phyloP scores from a whole-genome alignment of 2,797 vertebrate genomes.

The Eupleurogrammus muticus region DNA sequence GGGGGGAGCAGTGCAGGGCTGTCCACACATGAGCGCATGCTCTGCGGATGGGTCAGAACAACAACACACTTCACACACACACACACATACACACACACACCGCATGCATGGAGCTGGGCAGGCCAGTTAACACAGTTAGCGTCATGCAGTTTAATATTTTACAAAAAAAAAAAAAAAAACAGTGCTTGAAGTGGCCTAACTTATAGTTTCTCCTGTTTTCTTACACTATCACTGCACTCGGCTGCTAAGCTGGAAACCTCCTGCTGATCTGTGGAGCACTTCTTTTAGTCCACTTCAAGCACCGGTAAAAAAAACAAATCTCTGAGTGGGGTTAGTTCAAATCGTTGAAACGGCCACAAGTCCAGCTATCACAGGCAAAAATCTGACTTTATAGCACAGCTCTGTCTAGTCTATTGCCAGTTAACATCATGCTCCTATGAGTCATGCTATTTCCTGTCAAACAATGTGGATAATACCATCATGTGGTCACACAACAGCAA shows the following conservation, averaged over 20 bases:
- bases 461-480: neutral
- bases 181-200: constrained; percentile 53
- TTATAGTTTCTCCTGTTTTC: neutral
- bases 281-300: constrained; percentile 58
- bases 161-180: constrained; percentile 35
- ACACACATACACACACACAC: constrained; percentile 72
- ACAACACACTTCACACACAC: constrained; percentile 80
- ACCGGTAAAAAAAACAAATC: constrained; percentile 44
- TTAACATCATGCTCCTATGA: constrained; percentile 56
- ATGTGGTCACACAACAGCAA: constrained; percentile 17
- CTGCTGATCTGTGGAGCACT: neutral
- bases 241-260: neutral
- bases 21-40: constrained; percentile 91
- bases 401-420: constrained; percentile 15
- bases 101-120: constrained; percentile 74
- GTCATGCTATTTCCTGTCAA: constrained; percentile 41
- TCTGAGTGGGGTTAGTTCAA: constrained; percentile 54
- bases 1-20: constrained; percentile 83
- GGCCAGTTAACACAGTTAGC: constrained; percentile 69
- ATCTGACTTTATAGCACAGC: constrained; percentile 16
- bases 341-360: constrained; percentile 52
- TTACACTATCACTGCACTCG: neutral
- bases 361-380: constrained; percentile 27
- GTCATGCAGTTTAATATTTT: constrained; percentile 63
- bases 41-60: constrained; percentile 93